These are phyloP conservation scores for Acrocephalus scirpaceus DNA, from an alignment of 2,797 vertebrate species.

Conservation along the genomic window DNA sequence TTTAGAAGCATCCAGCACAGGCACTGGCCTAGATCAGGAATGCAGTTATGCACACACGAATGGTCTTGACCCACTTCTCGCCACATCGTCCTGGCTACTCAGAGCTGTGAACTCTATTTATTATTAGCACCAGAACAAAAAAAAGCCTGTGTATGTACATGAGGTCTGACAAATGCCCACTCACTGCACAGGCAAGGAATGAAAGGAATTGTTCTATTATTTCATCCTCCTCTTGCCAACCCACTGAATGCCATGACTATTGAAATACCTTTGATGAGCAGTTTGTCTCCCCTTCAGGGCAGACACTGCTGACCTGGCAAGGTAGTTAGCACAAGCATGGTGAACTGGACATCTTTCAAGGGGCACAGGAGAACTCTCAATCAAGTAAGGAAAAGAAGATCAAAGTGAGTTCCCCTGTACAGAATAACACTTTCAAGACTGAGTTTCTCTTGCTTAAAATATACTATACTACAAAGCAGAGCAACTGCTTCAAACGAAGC, in stretches of 20 bases:
- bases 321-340: background rate
- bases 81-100: background rate
- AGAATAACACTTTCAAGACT: background rate
- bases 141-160: slow-evolving; percentile 8
- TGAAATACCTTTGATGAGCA: background rate
- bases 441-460: background rate
- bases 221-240: background rate
- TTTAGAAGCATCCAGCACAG: slow-evolving; percentile 12
- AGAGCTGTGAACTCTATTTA: slow-evolving; percentile 16
- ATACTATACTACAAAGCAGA: background rate
- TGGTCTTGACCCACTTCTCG: slow-evolving; percentile 25
- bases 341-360: background rate
- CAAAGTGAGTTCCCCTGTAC: background rate
- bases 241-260: background rate
- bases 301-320: background rate
- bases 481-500: background rate
- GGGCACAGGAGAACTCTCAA: background rate
- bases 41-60: slow-evolving; percentile 24
- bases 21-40: slow-evolving; percentile 31
- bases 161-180: slow-evolving; percentile 13
- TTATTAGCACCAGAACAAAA: slow-evolving; percentile 50
- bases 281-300: background rate
- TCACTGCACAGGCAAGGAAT: slow-evolving; percentile 8
- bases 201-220: slow-evolving; percentile 26
- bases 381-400: background rate